These are phyloP conservation scores for Limosa lapponica DNA, from an alignment of 2,797 vertebrate species.

Conservation along the genomic window DNA sequence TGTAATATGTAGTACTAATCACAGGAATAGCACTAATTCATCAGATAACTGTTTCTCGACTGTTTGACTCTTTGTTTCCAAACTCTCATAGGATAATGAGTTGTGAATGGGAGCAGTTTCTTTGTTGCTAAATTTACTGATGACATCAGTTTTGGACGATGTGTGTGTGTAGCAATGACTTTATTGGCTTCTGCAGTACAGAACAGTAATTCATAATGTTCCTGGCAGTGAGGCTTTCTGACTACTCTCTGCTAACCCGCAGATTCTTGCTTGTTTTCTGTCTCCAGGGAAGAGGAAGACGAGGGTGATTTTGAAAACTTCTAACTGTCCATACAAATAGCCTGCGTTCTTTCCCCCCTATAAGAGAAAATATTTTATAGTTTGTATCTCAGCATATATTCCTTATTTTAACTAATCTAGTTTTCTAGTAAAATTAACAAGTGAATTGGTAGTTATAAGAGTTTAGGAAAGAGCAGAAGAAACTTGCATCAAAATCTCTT, in stretches of 20 bases:
- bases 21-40: not conserved
- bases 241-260: not conserved
- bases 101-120: not conserved
- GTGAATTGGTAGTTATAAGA: not conserved
- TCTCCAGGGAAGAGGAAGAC: not conserved
- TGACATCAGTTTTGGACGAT: constrained; percentile 20
- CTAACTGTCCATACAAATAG: not conserved
- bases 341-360: not conserved
- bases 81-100: not conserved
- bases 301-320: not conserved
- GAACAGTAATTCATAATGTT: constrained; percentile 33
- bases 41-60: not conserved
- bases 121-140: constrained; percentile 32
- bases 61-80: not conserved
- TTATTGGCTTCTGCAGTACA: constrained; percentile 2
- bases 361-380: not conserved
- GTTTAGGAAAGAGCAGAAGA: not conserved
- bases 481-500: not conserved
- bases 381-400: not conserved
- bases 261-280: not conserved
- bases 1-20: not conserved
- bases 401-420: not conserved
- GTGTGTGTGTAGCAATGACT: not conserved
- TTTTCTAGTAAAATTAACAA: not conserved
- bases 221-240: not conserved